A percentile compares a stretch with the other conserved stretches of the same genome.
Evolutionary conservation across 2,113 vertebrate genomes (phyloP).

Genomic region (Tyrannus savana): DNA sequence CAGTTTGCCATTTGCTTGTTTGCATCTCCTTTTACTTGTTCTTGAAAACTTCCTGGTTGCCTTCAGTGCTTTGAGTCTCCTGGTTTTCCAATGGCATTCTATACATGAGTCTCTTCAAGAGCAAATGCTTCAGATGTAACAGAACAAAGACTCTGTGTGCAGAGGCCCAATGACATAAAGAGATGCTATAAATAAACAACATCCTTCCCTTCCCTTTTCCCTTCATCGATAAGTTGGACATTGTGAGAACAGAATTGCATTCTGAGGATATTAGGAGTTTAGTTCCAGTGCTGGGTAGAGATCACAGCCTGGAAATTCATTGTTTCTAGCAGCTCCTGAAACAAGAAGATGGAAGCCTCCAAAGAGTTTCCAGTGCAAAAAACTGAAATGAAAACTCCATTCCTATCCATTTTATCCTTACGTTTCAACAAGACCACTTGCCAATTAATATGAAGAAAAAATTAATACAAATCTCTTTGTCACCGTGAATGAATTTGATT

Average conservation of each 20-base stretch:
- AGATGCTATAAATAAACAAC: neutral
- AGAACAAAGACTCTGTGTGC: neutral
- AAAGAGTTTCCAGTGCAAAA: neutral
- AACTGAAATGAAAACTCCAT: neutral
- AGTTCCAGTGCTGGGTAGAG: neutral
- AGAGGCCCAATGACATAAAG: neutral
- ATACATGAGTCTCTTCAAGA: neutral
- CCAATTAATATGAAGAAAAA: neutral
- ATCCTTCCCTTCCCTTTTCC: neutral
- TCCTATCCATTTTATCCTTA: neutral
- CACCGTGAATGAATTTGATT: neutral
- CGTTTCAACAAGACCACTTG: neutral
- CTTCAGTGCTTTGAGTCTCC: neutral
- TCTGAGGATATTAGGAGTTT: neutral
- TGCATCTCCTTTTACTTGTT: neutral
- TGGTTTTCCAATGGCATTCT: neutral
- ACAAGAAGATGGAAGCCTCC: neutral
- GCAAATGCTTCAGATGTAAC: neutral
- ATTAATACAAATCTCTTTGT: neutral
- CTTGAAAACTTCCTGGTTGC: neutral
- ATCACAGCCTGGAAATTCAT: neutral
- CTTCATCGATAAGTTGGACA: neutral
- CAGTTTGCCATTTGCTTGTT: neutral
- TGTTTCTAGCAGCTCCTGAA: neutral
- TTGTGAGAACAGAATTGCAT: neutral